Evolutionary conservation across 2,888 invertebrate genomes (phyloP), one percentile per base, ranked within the genome.

Genomic region (Mesoligia furuncula): DNA sequence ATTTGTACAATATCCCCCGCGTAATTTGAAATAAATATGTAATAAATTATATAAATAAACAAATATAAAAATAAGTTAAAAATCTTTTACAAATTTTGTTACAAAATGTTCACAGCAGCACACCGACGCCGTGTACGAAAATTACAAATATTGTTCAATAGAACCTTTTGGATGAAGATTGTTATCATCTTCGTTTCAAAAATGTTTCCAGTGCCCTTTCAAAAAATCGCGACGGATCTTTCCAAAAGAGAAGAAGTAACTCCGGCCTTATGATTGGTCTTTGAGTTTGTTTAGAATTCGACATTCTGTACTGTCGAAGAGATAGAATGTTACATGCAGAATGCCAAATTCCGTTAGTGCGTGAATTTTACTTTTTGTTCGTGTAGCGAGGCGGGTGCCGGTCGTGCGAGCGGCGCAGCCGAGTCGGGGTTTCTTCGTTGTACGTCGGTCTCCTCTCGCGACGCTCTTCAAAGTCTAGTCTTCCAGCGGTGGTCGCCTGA

Each of bases 381-480:
- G 80, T 20, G 42, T 15, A 20, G 11, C 92, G 91, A 36, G 62
- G 75, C 5, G 78, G 80, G 45, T 79, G 88, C 27, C 94, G 93
- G 45, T 94, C 95, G 73, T 93, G 90, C 0, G 91, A 87, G 11
- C 93, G 92, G 13, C 95, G 94, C 68, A 96, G 88, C 39, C 96
- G 92, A 68, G 95, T 95, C 0, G 96, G 96, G 0, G 92, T 92
- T 71, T 96, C 96, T 74, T 96, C 95, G 62, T 88, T 89, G 74
- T 92, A 93, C 0, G 51, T 80, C 17, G 90, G 75, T 67, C 89
- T 94, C 79, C 89, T 93, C n/a, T 94, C 94, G 2, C 93, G 91
- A 20, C 92, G 92, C 57, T 94, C 94, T 20, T 93, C 94, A 4
- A 65, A 75, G 45, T 93, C 93, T 62, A 92, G 54, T 82, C 91